Evolutionary conservation across 2,888 invertebrate species (phyloP).

Genomic region (Euzophera pinguis): DNA sequence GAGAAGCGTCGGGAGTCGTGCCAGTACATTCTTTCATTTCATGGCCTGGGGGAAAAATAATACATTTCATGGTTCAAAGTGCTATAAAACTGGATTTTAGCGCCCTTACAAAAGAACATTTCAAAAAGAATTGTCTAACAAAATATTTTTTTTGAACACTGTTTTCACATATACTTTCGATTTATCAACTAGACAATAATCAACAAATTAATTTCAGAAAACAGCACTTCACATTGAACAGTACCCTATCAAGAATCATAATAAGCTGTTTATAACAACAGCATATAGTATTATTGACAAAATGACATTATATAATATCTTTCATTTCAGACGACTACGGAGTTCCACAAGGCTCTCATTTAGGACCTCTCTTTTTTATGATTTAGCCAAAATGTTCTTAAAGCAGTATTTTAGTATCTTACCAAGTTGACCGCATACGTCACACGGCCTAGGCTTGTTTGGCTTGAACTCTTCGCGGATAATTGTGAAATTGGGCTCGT

Average conservation of each 20-base stretch:
- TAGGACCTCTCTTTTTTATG: not conserved
- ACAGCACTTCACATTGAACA: too few species aligned
- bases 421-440: constrained; percentile 93
- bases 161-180: not conserved
- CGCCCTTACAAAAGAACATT: too few species aligned
- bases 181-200: too few species aligned
- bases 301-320: too few species aligned
- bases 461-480: constrained; percentile 99
- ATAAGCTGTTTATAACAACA: too few species aligned
- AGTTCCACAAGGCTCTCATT: not conserved
- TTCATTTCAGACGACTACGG: not conserved
- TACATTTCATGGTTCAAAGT: not conserved
- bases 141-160: not conserved
- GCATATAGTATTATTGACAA: too few species aligned
- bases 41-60: constrained; percentile 81
- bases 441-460: constrained; percentile 96
- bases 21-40: constrained; percentile 97
- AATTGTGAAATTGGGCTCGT: constrained; percentile 99
- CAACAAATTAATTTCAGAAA: too few species aligned
- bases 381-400: not conserved
- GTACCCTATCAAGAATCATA: too few species aligned
- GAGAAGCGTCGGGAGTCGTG: constrained; percentile 78
- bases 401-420: constrained; percentile 21
- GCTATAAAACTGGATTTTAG: too few species aligned
- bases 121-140: not conserved